phyloP scores from a whole-genome alignment of 2,888 invertebrate genomes.

The Eupeodes latifasciatus region DNA sequence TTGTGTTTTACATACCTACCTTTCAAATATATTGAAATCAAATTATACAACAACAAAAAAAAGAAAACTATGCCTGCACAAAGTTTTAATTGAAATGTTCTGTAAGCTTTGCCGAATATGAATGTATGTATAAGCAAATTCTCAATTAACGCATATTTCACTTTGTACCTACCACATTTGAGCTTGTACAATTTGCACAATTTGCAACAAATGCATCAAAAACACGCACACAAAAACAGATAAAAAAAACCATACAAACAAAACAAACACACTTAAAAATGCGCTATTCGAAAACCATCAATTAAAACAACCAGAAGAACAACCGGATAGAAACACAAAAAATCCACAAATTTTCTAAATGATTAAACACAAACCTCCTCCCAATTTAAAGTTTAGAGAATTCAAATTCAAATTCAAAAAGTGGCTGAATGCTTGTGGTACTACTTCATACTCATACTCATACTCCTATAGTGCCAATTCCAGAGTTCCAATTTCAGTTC shows the following conservation, averaged over 20 bases:
- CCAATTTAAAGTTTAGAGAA: constrained; percentile 6
- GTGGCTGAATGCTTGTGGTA: not conserved
- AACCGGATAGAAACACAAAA: not conserved
- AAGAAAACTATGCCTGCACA: not conserved
- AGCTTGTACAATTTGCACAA: not conserved
- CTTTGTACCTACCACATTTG: constrained; percentile 8
- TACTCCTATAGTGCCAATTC: too few relatives aligned
- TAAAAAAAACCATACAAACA: not conserved
- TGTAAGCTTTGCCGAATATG: not conserved
- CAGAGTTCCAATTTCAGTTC: not conserved
- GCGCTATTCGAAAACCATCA: not conserved
- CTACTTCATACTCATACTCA: not conserved
- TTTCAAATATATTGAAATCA: not conserved
- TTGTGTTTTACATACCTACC: not conserved
- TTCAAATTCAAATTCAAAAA: constrained; percentile 37
- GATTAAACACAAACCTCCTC: constrained; percentile 26
- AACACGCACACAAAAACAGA: not conserved
- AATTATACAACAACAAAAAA: not conserved
- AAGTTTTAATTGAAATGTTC: constrained; percentile 24
- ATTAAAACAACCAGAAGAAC: not conserved
- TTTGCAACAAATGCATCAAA: not conserved
- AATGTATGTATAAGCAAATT: not conserved
- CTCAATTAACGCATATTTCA: constrained; percentile 35
- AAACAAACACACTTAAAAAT: not conserved
- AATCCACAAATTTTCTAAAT: constrained; percentile 38